Evolutionary conservation across 2,113 vertebrate species (phyloP), one percentile per base, ranked within the genome.

Genomic region (Tyto alba): DNA sequence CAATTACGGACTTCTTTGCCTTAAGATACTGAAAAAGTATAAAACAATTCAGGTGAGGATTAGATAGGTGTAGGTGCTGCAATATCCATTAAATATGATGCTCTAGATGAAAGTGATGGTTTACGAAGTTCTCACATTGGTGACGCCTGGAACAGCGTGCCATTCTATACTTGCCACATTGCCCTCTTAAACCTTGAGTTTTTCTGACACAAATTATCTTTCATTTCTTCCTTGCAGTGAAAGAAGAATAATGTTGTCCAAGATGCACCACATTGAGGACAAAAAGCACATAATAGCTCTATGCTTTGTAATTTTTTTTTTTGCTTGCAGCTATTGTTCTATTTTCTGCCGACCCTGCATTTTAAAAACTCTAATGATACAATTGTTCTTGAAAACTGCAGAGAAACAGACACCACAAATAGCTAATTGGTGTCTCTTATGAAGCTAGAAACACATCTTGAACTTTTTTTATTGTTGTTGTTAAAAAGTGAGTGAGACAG

Each of bases 351-450:
- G 69, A 97, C 94, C 88, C 63, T 80, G 97, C 96, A 96, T 92
- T 97, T 98, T 96, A 95, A 96, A 91, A 43, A 32, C 80, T 90
- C 80, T 98, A 98, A 97, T 96, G 96, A 97, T 96, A 97, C 95
- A 97, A 97, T 95, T 96, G 97, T 94, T 97, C 97, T 96, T 96
- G 92, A 97, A 98, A 98, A 97, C 13, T 88, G 92, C 93, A 92
- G 81, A 89, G 89, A 95, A 96, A 92, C 60, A 96, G 95, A 95
- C 91, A 97, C 73, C 80, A 52, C 26, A 83, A 96, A 81, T 91
- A 95, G 53, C 89, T 97, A 97, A 98, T 95, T 97, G 97, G 97
- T 93, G 85, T 30, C 57, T 79, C 43, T 93, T 91, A 96, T 86
- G 43, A 97, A 96, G 47, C 43, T 32, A 73, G 80, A 96, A 92